Base-by-base conservation (phyloP, 2,888 invertebrate species). In the Drosophila falleni region DNA sequence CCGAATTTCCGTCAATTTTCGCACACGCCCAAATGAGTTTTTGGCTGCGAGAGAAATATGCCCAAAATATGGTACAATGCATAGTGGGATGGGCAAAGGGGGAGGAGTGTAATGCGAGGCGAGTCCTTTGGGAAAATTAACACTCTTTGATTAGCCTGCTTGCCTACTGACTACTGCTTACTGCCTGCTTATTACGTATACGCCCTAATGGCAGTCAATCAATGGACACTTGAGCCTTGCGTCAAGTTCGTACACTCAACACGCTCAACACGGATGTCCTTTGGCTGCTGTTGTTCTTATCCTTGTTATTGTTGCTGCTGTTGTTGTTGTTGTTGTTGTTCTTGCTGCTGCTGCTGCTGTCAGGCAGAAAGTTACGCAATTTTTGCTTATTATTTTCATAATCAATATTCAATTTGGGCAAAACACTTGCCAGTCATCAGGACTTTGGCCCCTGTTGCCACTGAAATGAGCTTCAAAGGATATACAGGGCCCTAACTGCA, bases 301-400 rank as follows among this genome's bases (percentile, higher is more conserved):
- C 39, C 46, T 26, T 11, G 6, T 26, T 5, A 15, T 54, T 42
- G 4, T 23, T 35, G 31, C 19, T 58, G 37, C 23, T 71, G 56
- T 23, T 35, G 23, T 19, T 58, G 37, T 23, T 71, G 56, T 35
- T 61, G 72, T 23, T 63, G 66, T 33, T 10, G 19, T 54, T 47
- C 13, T 10, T 49, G 49, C 37, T 78, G 62, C 16, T 67, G 74
- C 64, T 82, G 67, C 35, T 71, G 77, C 75, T 89, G 87, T 81
- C 87, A 81, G 82, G 89, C 82, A 71, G 64, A 80, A 83, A 84
- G 85, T 89, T 84, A 84, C 87, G 85, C 84, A 89, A 89, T 89
- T 84, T 87, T 87, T 88, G 89, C 89, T 89, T 89, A 87, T 89
- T 89, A 89, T 89, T 88, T 89, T 89, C 89, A 89, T 89, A 87